phyloP scores from a whole-genome alignment of 2,113 vertebrate species.

The Carollia perspicillata region DNA sequence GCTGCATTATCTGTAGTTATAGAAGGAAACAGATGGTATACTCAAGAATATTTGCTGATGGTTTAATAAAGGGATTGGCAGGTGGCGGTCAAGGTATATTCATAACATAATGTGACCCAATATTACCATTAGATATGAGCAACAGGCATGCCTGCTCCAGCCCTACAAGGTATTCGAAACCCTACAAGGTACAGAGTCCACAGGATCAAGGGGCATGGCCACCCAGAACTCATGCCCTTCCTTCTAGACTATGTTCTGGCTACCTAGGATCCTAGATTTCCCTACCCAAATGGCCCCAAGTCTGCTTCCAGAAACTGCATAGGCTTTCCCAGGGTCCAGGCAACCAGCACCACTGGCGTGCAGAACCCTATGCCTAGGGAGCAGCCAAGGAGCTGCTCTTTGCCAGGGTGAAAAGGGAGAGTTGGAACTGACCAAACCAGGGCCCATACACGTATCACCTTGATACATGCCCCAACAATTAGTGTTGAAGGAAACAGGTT shows the following conservation, averaged over 20 bases:
- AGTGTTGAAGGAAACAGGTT: too few species aligned
- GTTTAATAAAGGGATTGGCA: background rate
- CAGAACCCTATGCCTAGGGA: background rate
- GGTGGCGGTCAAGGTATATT: background rate
- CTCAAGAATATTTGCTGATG: background rate
- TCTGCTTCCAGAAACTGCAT: background rate
- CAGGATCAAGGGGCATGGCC: background rate
- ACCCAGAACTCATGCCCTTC: background rate
- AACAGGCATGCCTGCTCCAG: background rate
- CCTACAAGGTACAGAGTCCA: background rate
- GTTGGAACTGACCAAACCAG: too few species aligned
- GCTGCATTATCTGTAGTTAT: background rate
- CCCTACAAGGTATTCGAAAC: background rate
- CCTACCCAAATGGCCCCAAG: background rate
- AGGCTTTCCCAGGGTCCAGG: background rate
- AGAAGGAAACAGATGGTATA: background rate
- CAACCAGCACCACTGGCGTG: background rate
- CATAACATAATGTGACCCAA: background rate
- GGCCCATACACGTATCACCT: too few species aligned
- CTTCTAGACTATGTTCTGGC: background rate
- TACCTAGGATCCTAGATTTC: background rate
- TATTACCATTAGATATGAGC: background rate
- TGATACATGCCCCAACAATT: too few species aligned
- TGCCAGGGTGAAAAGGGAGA: accelerated
- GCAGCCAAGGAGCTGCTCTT: background rate